These are phyloP conservation scores for Micromussa lordhowensis DNA, from an alignment of 92 coral and sea anemone genomes.

Conservation along the genomic window DNA sequence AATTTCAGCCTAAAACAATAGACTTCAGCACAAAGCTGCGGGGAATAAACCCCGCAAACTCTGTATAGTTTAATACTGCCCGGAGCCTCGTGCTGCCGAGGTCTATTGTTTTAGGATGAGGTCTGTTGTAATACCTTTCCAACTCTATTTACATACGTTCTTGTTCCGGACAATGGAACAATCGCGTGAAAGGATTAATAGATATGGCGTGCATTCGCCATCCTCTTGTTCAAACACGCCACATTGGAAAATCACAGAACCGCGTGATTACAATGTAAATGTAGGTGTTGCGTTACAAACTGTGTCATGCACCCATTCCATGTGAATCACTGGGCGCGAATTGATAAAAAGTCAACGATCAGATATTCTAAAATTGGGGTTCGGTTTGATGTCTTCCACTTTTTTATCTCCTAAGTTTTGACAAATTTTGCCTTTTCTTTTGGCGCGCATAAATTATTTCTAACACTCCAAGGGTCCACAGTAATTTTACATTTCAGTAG, in stretches of 20 bases:
- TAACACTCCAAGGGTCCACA: not conserved
- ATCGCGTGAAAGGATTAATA: not conserved
- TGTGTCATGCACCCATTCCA: not conserved
- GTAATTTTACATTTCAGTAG: slow-evolving; percentile 44
- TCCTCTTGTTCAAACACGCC: not conserved
- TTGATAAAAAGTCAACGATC: not conserved
- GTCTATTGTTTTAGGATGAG: too few relatives aligned
- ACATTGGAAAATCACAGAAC: not conserved
- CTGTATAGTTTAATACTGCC: too few relatives aligned
- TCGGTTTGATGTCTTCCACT: not conserved
- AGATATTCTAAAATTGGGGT: not conserved
- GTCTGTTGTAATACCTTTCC: too few relatives aligned
- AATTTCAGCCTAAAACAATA: too few relatives aligned
- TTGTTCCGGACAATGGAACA: not conserved
- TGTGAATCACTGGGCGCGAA: not conserved
- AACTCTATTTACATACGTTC: not conserved
- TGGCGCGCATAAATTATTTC: not conserved
- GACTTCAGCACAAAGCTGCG: too few relatives aligned
- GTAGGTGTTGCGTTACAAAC: not conserved
- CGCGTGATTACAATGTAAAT: not conserved
- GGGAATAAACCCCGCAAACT: too few relatives aligned
- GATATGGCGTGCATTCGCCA: not conserved
- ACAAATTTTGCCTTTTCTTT: not conserved
- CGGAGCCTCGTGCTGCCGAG: too few relatives aligned
- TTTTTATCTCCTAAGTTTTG: not conserved